Base-by-base conservation (phyloP, 2,888 invertebrate species). In the Folsomia manolachei region DNA sequence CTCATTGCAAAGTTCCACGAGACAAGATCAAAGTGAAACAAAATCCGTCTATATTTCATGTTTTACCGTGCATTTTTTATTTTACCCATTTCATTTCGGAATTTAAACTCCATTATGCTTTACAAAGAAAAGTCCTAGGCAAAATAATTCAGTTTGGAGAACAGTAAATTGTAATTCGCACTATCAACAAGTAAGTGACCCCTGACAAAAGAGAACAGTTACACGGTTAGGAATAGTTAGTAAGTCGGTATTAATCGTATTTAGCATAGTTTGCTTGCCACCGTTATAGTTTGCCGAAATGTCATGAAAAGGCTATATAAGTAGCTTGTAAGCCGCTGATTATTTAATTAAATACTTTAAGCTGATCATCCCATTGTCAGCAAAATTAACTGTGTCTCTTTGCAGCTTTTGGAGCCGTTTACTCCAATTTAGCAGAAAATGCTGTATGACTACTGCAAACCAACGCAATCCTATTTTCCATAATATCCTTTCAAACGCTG, bases 311-410 rank as follows among this genome's bases (percentile, higher is more conserved):
- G 67, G 56, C 26, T 56, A 53, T 18, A 67, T 66, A 67, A 67
- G 67, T 67, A 53, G 56, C 2, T 52, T 67, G 67, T 67, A 67
- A 67, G 67, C 53, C 56, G 67, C 56, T 67, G 67, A 67, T 67
- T 67, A 67, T 67, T 67, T 60, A 67, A 67, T 67, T 67, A 67
- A 67, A 53, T 67, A 67, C 67, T 67, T 60, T 67, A 67, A 67
- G 67, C 67, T 67, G 67, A 67, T 67, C 67, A 67, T 67, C 67
- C 67, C 27, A 67, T 67, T 67, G 67, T 67, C 67, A 66, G 60
- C 26, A 67, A 52, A 67, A 66, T 66, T 53, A 67, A 67, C 56
- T 67, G 52, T 66, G 19, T 52, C 65, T n/a, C 11, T n/a, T 39
- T 39, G 39, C 39, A 39, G 7, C 39, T 9, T 14, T 39, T 9